phyloP scores from a whole-genome alignment of 2,797 vertebrate species.

The Novumbra hubbsi region DNA sequence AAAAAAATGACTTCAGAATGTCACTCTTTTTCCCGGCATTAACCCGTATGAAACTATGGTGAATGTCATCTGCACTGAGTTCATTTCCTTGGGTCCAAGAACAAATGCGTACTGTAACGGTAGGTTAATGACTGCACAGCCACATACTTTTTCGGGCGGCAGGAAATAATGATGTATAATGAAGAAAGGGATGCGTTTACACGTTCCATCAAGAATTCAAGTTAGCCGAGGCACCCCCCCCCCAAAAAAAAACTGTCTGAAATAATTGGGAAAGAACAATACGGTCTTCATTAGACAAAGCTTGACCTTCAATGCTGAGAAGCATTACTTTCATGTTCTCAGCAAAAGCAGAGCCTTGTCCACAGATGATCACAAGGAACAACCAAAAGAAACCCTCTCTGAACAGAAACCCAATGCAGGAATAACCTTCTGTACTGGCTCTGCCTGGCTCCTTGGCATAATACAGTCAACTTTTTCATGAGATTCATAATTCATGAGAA shows the following conservation, averaged over 20 bases:
- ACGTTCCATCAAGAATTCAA: constrained; percentile 42
- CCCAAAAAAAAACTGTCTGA: constrained; percentile 29
- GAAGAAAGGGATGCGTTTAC: constrained; percentile 39
- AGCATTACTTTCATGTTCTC: constrained; percentile 66
- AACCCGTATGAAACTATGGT: constrained; percentile 17
- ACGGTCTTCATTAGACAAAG: constrained; percentile 68
- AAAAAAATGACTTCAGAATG: constrained; percentile 59
- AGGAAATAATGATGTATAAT: constrained; percentile 43
- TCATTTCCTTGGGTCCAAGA: neutral
- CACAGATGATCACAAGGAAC: constrained; percentile 68
- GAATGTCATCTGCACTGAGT: constrained; percentile 23
- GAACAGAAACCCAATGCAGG: constrained; percentile 46
- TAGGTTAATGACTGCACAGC: neutral
- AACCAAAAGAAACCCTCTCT: constrained; percentile 56
- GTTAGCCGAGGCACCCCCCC: constrained; percentile 34
- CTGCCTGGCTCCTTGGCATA: constrained; percentile 45
- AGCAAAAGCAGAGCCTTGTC: constrained; percentile 66
- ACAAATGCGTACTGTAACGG: neutral
- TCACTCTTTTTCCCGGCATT: constrained; percentile 46
- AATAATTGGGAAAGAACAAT: constrained; percentile 65
- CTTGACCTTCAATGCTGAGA: constrained; percentile 58
- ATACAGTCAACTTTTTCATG: constrained; percentile 69
- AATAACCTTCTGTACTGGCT: constrained; percentile 42
- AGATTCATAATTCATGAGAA: constrained; percentile 70
- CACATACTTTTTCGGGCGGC: neutral